These are phyloP conservation scores for Drosophila falleni DNA, from an alignment of 2,888 invertebrate genomes.

Conservation along the genomic window DNA sequence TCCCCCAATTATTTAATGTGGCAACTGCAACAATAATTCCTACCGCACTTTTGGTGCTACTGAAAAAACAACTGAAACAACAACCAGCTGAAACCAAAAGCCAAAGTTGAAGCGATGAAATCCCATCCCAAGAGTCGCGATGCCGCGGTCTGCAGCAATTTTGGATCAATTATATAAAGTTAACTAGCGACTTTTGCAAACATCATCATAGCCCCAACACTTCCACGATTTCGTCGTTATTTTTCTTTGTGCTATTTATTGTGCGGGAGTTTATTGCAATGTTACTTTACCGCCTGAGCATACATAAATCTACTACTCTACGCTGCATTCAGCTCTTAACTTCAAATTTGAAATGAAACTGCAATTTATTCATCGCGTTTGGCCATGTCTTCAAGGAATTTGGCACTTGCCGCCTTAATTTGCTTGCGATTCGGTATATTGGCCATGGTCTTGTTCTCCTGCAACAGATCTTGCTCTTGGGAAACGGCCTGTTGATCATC, in stretches of 20 bases:
- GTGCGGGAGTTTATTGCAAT: slow-evolving; percentile 30
- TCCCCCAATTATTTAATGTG: slow-evolving; percentile 64
- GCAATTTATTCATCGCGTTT: slow-evolving; percentile 79
- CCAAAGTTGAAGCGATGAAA: slow-evolving; percentile 66
- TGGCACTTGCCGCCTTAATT: slow-evolving; percentile 83
- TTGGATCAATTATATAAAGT: slow-evolving; percentile 69
- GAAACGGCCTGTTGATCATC: slow-evolving; percentile 34
- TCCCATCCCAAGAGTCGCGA: slow-evolving; percentile 29
- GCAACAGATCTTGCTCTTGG: slow-evolving; percentile 63
- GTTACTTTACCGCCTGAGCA: slow-evolving; percentile 7
- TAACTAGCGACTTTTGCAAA: slow-evolving; percentile 46
- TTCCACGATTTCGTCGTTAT: slow-evolving; percentile 74
- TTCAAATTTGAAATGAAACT: slow-evolving; percentile 19
- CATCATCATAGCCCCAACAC: slow-evolving; percentile 51
- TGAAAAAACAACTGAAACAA: slow-evolving; percentile 18
- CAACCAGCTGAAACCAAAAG: slow-evolving; percentile 39
- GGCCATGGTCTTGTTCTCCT: slow-evolving; percentile 67
- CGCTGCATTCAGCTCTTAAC: background rate
- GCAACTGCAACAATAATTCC: slow-evolving; percentile 54
- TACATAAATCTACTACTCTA: slow-evolving; percentile 1
- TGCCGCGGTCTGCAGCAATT: slow-evolving; percentile 60
- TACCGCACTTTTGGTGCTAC: slow-evolving; percentile 47
- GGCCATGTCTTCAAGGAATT: slow-evolving; percentile 82
- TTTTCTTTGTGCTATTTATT: slow-evolving; percentile 40
- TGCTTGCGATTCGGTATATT: slow-evolving; percentile 82